phyloP scores from a whole-genome alignment of 2,797 vertebrate species.

The Coregonus ussuriensis region DNA sequence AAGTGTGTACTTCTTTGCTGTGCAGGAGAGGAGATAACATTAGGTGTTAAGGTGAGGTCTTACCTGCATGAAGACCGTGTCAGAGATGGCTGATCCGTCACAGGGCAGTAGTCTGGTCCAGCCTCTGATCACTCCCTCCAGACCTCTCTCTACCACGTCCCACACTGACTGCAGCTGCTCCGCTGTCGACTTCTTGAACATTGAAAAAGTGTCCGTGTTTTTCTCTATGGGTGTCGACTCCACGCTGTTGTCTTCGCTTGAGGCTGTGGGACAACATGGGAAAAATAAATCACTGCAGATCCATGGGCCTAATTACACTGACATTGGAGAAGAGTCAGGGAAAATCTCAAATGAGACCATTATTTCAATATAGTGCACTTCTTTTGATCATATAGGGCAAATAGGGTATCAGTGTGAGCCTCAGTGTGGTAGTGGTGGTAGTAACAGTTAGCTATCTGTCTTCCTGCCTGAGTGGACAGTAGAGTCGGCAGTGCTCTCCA shows the following conservation, averaged over 20 bases:
- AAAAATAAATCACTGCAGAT: background rate
- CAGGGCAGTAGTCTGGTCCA: slow-evolving; percentile 52
- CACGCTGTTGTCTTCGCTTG: slow-evolving; percentile 27
- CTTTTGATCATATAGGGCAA: no score
- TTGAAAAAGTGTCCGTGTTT: slow-evolving; percentile 20
- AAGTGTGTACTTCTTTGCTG: background rate
- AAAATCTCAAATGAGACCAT: background rate
- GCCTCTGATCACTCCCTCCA: slow-evolving; percentile 69
- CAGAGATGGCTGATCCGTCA: slow-evolving; percentile 71
- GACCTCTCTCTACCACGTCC: slow-evolving; percentile 76
- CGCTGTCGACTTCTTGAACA: slow-evolving; percentile 56
- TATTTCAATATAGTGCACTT: background rate
- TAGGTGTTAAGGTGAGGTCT: slow-evolving; percentile 8
- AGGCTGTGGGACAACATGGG: slow-evolving; percentile 25
- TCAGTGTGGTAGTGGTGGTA: background rate
- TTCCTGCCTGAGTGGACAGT: slow-evolving; percentile 45
- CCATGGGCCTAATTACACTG: background rate
- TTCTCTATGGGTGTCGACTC: slow-evolving; percentile 25
- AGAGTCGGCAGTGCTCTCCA: slow-evolving; percentile 78
- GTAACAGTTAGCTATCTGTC: slow-evolving; percentile 39
- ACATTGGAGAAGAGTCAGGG: background rate
- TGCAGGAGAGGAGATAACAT: background rate
- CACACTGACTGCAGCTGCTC: slow-evolving; percentile 78
- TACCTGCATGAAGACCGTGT: slow-evolving; percentile 82
- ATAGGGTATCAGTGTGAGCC: no score